phyloP scores from a whole-genome alignment of 1,140 invertebrate species.

The Aporrectodea caliginosa region DNA sequence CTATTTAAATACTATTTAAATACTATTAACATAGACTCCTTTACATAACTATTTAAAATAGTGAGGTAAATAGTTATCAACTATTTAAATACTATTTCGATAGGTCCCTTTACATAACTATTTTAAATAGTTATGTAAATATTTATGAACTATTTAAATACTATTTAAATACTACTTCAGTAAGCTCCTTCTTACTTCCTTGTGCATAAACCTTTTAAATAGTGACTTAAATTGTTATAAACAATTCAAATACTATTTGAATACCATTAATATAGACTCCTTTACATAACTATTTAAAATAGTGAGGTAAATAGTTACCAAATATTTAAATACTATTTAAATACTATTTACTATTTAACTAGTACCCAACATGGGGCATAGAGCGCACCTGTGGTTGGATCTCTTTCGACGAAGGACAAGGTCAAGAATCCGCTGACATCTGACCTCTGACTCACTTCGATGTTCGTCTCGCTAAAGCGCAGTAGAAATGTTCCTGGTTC shows the following conservation, averaged over 20 bases:
- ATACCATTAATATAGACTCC: neutral
- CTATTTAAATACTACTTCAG: no score
- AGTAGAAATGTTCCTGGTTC: constrained; percentile 26
- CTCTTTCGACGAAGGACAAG: constrained; percentile 14
- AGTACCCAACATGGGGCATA: neutral
- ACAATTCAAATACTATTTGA: neutral
- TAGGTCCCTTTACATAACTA: no score
- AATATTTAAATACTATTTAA: no score
- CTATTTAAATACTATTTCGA: no score
- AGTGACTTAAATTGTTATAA: neutral
- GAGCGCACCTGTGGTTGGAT: constrained; percentile 17
- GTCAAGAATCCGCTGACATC: constrained; percentile 28
- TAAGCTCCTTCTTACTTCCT: neutral
- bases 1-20: no score
- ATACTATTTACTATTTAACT: no score
- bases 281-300: neutral
- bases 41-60: neutral
- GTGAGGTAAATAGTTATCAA: no score
- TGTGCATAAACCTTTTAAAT: neutral
- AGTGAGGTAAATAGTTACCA: no score
- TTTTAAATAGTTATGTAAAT: no score
- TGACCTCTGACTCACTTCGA: constrained; percentile 23
- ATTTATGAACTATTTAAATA: no score
- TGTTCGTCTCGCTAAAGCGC: constrained; percentile 30
- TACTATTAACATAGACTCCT: no score